Evolutionary conservation across 1,140 invertebrate species (phyloP), one percentile per base, ranked within the genome.

Genomic region (Patella vulgata): DNA sequence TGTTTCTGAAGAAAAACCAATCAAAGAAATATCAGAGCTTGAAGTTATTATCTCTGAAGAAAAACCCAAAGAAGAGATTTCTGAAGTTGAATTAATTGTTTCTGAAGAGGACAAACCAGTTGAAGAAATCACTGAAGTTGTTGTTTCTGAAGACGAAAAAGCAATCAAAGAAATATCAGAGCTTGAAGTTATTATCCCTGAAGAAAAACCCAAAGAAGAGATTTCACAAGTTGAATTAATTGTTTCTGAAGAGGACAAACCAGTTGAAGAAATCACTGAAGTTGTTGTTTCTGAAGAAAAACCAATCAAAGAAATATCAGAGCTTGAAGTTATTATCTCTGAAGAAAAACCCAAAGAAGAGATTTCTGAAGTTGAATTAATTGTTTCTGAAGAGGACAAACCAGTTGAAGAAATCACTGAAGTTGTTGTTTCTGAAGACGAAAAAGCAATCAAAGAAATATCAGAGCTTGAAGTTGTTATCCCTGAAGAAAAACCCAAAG

Each of bases 41-140:
- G 36, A 51, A 27, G 31, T 63, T 47, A 36, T 31, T 39, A 47
- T 63, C 46, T 43, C 36, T 23, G 51, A 55, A 65, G 50, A 54
- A 28, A 47, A 59, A 19, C 48, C 58, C 2, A 55, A 23, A 59
- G 52, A 58, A 31, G 28, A 54, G 14, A 42, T 25, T 25, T 8
- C 33, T 36, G 33, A 36, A 36, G 33, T 36, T 36, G 33, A 36
- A 36, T 5, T 8, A 36, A 36, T 14, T 14, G 5, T 25, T n/a
- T 9, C 5, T 8, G 43, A 46, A 46, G 43, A 46, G 23, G n/a
- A 6, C n/a, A 46, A 6, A 46, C 5, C n/a, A 46, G 43, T 46
- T 46, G 36, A 12, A 11, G 17, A n/a, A 46, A 36, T 27, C 30
- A 8, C 30, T 53, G 51, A 53, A 53, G 25, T 25, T 9, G 28